Evolutionary conservation across 2,113 vertebrate genomes (phyloP).

Genomic region (Hemiprocne comata): DNA sequence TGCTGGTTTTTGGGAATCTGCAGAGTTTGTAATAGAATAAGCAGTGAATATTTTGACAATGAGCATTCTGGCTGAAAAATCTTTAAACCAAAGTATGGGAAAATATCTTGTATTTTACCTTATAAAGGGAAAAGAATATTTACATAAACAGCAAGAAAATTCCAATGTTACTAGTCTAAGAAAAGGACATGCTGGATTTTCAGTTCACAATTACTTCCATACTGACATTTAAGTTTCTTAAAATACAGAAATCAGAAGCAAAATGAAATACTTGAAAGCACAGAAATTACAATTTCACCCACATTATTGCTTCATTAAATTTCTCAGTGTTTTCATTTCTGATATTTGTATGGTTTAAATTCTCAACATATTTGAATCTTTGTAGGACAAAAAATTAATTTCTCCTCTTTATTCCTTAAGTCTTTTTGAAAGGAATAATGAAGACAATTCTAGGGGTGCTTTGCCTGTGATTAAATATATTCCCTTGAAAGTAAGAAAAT

Average conservation of each 20-base stretch:
- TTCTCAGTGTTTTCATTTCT: not conserved
- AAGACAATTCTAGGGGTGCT: not conserved
- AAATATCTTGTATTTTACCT: not conserved
- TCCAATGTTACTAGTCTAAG: not conserved
- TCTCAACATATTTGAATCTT: not conserved
- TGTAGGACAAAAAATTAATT: not conserved
- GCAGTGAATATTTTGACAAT: not conserved
- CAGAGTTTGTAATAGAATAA: not conserved
- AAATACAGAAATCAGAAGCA: not conserved
- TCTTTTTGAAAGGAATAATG: not conserved
- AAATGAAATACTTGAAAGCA: not conserved
- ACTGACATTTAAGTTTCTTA: not conserved
- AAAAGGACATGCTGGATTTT: not conserved
- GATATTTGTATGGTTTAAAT: not conserved
- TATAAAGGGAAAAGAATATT: not conserved
- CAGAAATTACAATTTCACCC: not conserved
- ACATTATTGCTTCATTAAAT: not conserved
- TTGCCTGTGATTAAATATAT: not conserved
- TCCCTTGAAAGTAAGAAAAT: not conserved
- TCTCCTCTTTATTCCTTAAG: not conserved
- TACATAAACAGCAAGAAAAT: not conserved
- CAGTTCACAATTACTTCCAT: not conserved
- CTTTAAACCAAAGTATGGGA: not conserved
- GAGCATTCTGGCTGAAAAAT: not conserved
- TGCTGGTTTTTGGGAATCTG: not conserved